Evolutionary conservation across 1,140 invertebrate genomes (phyloP), one percentile per base, ranked within the genome.

Genomic region (Drosophila jambulina): DNA sequence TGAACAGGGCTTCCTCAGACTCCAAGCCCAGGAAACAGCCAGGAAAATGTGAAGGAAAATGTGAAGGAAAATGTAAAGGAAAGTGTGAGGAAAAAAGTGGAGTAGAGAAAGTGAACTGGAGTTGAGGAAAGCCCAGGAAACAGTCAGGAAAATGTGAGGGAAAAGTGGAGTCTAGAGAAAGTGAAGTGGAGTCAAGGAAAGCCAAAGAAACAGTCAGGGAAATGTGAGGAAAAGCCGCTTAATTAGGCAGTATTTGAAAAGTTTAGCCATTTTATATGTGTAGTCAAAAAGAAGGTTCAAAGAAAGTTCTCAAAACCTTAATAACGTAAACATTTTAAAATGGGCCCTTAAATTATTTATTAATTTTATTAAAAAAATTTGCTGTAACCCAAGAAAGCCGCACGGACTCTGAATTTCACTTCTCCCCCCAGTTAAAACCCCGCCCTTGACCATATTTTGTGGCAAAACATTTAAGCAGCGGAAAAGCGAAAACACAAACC

Each of bases 401-500:
- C 1, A 13, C 23, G 21, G 43, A 23, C 13, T 25, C 15, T n/a
- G 46, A 4, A 17, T 49, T 46, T 25, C 1, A 3, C 21, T 40
- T 3, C 3, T 5, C 12, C 43, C 17, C 8, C 27, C 3, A 10
- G 9, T 17, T 36, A 36, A 23, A 45, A 46, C n/a, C 23, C 23
- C 60, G 13, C 51, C 49, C 15, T 61, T 51, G 38, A 63, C 23
- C 63, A 32, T 46, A 23, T 19, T 57, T 43, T 60, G 53, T 63
- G 62, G 34, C 51, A 23, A 65, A 65, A 62, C 40, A 67, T 68
- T 68, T 40, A 68, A 51, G 62, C 65, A 25, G 36, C 34, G 34
- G 36, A 49, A 65, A 56, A 45, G 69, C 45, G 54, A 27, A 46
- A 67, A 57, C 57, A 43, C 29, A 75, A 76, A 59, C 80, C 80